These are phyloP conservation scores for Tubiluchus corallicola DNA, from an alignment of 2,888 invertebrate species.

Conservation along the genomic window DNA sequence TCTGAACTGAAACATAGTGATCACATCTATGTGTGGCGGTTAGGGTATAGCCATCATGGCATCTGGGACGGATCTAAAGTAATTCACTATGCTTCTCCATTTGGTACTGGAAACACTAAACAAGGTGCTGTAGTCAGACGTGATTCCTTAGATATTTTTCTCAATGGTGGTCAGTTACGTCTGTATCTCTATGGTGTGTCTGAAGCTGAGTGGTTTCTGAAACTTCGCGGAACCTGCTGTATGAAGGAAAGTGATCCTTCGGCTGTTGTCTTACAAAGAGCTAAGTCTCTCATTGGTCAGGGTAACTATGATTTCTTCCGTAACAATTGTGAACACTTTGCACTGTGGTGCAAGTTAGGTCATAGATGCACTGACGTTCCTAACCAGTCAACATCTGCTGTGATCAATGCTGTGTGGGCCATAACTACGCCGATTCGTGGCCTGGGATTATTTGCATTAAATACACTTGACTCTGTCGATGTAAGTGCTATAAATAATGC, in stretches of 20 bases:
- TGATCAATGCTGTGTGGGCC: no score
- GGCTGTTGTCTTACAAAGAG: neutral
- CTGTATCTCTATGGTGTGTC: neutral
- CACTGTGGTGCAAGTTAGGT: neutral
- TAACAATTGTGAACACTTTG: slow-evolving; percentile 3
- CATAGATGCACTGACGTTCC: no score
- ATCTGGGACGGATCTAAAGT: neutral
- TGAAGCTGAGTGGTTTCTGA: neutral
- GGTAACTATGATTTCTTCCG: neutral
- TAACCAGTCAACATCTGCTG: no score
- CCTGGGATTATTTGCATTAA: no score
- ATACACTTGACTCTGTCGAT: no score
- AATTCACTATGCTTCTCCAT: no score
- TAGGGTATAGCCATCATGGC: neutral
- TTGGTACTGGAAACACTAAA: neutral
- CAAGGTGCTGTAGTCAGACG: neutral
- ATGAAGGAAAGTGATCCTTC: slow-evolving; percentile 1
- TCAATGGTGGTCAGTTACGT: neutral
- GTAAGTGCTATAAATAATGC: no score
- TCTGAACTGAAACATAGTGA: neutral
- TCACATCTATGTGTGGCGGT: neutral
- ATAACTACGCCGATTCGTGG: no score
- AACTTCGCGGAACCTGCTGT: neutral
- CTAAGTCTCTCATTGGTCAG: neutral
- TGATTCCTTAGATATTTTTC: neutral